These are phyloP conservation scores for Phymanthus crucifer DNA, from an alignment of 92 coral and sea anemone species.

Conservation along the genomic window DNA sequence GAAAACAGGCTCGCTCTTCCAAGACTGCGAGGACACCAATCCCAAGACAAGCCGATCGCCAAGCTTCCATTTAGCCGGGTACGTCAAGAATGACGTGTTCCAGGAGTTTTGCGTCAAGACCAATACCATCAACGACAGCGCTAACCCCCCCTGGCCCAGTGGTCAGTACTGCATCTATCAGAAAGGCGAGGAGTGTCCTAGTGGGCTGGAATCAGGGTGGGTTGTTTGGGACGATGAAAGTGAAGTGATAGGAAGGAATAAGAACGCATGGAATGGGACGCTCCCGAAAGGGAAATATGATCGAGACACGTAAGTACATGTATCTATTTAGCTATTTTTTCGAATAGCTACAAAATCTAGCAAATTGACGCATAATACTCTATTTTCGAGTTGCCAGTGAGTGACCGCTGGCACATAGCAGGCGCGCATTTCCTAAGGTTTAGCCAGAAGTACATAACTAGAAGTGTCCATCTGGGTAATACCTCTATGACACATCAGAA, in stretches of 20 bases:
- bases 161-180: conserved; percentile 72
- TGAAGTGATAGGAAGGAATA: conserved; percentile 37
- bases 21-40: conserved; percentile 62
- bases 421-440: too few species aligned
- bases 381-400: too few species aligned
- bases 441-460: too few species aligned
- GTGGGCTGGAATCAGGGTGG: conserved; percentile 53
- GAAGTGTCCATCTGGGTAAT: too few species aligned
- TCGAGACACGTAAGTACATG: conserved; percentile 46
- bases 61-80: conserved; percentile 59
- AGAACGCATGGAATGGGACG: conserved; percentile 39
- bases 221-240: conserved; percentile 69
- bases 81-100: conserved; percentile 47
- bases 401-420: too few species aligned
- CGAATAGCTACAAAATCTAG: too few species aligned
- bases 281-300: conserved; percentile 59
- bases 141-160: conserved; percentile 60
- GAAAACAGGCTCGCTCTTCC: conserved; percentile 62
- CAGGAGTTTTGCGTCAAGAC: conserved; percentile 73
- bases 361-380: too few species aligned
- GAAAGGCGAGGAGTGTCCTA: conserved; percentile 53
- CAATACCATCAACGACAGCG: conserved; percentile 25
- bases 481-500: too few species aligned
- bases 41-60: conserved; percentile 48
- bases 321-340: not conserved